Evolutionary conservation across 2,888 invertebrate genomes (phyloP).

Genomic region (Fragum fragum): DNA sequence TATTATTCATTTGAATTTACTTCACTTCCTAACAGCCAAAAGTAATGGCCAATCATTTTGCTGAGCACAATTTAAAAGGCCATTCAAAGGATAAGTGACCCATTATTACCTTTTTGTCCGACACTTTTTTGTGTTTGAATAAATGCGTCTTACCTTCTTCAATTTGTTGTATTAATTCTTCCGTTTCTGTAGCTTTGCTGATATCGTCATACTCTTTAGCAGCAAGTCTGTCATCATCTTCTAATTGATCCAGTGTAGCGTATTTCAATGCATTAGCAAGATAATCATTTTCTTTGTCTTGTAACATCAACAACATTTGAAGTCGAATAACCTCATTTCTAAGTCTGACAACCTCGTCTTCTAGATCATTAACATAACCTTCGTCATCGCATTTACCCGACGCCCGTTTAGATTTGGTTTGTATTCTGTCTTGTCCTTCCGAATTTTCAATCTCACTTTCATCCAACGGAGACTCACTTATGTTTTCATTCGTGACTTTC

Average conservation of each 20-base stretch:
- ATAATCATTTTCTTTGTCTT: constrained; percentile 79
- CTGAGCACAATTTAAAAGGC: too few species aligned
- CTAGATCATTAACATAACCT: constrained; percentile 50
- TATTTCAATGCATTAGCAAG: constrained; percentile 77
- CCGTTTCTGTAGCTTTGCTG: constrained; percentile 68
- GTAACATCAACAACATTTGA: constrained; percentile 62
- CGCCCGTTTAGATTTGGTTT: constrained; percentile 61
- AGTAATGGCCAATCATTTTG: too few species aligned
- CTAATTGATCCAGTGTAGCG: constrained; percentile 75
- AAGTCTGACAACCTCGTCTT: constrained; percentile 61
- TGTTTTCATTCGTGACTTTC: neutral
- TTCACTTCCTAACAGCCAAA: too few species aligned
- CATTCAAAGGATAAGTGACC: too few species aligned
- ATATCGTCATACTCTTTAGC: constrained; percentile 68
- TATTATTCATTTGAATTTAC: too few species aligned
- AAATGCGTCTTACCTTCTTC: constrained; percentile 36
- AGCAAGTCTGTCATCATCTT: constrained; percentile 64
- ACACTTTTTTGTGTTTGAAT: too few species aligned
- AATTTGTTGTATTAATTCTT: constrained; percentile 64
- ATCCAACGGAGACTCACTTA: neutral
- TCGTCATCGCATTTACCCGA: constrained; percentile 39
- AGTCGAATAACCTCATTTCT: constrained; percentile 56
- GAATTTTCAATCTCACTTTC: neutral
- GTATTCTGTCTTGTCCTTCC: constrained; percentile 12
- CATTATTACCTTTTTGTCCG: too few species aligned